Evolutionary conservation across 2,888 invertebrate species (phyloP).

Genomic region (Hirtodrosophila duncani): DNA sequence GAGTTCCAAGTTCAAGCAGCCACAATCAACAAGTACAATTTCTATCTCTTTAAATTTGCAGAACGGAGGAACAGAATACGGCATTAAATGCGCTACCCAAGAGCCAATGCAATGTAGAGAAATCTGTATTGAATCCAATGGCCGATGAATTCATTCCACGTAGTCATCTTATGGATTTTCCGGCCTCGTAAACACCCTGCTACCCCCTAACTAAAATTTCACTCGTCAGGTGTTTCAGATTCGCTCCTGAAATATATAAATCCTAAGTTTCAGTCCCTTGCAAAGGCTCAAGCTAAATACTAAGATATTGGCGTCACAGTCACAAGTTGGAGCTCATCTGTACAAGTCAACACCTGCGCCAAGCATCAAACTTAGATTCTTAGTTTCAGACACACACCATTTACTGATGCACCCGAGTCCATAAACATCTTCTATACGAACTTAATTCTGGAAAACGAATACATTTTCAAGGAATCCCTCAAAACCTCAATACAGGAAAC

Average conservation of each 20-base stretch:
- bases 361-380: too few relatives aligned
- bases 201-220: constrained; percentile 43
- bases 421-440: too few relatives aligned
- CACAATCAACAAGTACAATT: too few relatives aligned
- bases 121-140: constrained; percentile 89
- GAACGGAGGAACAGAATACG: constrained; percentile 75
- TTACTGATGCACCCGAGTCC: too few relatives aligned
- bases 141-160: constrained; percentile 91
- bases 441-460: constrained; percentile 34
- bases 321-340: too few relatives aligned
- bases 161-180: constrained; percentile 71
- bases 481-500: constrained; percentile 19
- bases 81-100: constrained; percentile 76
- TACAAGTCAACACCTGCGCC: too few relatives aligned
- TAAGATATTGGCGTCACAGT: too few relatives aligned
- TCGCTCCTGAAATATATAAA: constrained; percentile 34
- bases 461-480: constrained; percentile 24
- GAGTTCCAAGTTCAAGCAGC: constrained; percentile 9
- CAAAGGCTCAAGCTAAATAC: too few relatives aligned
- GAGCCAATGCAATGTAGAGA: constrained; percentile 78
- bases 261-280: too few relatives aligned
- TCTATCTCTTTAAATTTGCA: constrained; percentile 16
- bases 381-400: too few relatives aligned
- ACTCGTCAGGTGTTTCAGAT: constrained; percentile 37
- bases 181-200: constrained; percentile 64